Percentiles rank a stretch among this genome's conserved stretches.
These are phyloP conservation scores for Galago senegalensis DNA, from an alignment of 2,797 vertebrate species.

Conservation along the genomic window DNA sequence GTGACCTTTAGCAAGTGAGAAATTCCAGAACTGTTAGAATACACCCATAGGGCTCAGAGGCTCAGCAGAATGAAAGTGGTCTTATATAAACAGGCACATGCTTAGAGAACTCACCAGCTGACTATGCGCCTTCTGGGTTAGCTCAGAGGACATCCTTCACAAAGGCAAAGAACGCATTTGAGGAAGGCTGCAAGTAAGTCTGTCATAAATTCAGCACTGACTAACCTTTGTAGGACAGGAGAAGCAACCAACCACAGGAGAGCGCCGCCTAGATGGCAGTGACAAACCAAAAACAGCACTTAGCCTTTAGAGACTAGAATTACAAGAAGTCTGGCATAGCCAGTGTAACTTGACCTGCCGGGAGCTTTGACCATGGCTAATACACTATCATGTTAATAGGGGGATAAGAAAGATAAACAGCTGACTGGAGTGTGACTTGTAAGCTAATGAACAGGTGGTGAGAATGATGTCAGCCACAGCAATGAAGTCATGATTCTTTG, in stretches of 20 bases:
- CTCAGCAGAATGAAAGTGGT: background rate
- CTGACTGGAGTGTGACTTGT: background rate
- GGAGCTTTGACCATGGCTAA: background rate
- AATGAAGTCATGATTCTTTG: background rate
- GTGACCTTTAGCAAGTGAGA: background rate
- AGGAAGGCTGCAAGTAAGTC: background rate
- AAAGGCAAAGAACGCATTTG: background rate
- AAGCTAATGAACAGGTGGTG: background rate
- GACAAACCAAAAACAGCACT: background rate
- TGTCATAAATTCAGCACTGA: background rate
- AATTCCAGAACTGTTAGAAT: background rate
- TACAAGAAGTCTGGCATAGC: background rate
- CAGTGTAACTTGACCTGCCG: background rate
- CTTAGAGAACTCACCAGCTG: background rate
- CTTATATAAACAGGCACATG: background rate
- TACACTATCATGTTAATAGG: background rate
- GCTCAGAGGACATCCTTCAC: background rate
- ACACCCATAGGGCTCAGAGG: background rate
- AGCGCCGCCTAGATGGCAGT: background rate
- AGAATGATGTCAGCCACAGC: background rate
- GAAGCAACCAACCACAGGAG: background rate
- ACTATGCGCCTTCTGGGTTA: background rate
- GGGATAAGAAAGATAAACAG: background rate
- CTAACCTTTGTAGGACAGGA: background rate
- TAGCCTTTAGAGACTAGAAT: background rate